A percentile compares a stretch with the other conserved stretches of the same genome.
phyloP scores from a whole-genome alignment of 2,797 vertebrate species.

The Otolemur crassicaudatus region DNA sequence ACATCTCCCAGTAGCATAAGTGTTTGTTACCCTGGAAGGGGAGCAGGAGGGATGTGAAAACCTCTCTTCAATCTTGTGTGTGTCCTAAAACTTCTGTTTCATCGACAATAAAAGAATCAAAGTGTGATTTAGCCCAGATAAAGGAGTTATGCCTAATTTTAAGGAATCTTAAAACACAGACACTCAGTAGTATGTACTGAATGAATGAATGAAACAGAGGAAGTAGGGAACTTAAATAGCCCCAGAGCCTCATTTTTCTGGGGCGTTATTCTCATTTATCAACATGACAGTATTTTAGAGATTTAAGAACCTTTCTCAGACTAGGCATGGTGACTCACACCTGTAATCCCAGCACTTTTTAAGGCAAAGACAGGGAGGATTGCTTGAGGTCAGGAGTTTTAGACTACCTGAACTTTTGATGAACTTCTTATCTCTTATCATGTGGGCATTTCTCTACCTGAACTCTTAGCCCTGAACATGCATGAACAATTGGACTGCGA shows the following conservation, averaged over 20 bases:
- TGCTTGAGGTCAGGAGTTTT: neutral
- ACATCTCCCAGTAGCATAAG: too few species aligned
- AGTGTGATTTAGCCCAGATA: neutral
- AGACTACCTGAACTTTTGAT: neutral
- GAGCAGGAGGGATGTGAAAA: neutral
- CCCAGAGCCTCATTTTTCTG: neutral
- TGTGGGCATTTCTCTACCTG: neutral
- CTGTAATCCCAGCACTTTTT: neutral
- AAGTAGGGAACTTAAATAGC: neutral
- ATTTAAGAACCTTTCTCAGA: neutral
- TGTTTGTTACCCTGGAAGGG: neutral
- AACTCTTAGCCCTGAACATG: neutral
- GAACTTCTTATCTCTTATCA: neutral
- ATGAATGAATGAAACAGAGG: neutral
- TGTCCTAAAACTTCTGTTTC: conserved; percentile 4
- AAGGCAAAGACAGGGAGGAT: neutral
- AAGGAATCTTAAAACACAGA: neutral
- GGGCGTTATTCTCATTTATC: neutral
- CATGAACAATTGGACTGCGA: neutral
- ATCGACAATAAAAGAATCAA: neutral
- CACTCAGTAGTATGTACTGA: neutral
- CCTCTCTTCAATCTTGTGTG: neutral
- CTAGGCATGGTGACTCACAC: neutral
- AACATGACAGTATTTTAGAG: neutral
- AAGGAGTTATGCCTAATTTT: neutral